Conservation (phyloP, 2,797 vertebrate species). For the Onychomys torridus region DNA sequence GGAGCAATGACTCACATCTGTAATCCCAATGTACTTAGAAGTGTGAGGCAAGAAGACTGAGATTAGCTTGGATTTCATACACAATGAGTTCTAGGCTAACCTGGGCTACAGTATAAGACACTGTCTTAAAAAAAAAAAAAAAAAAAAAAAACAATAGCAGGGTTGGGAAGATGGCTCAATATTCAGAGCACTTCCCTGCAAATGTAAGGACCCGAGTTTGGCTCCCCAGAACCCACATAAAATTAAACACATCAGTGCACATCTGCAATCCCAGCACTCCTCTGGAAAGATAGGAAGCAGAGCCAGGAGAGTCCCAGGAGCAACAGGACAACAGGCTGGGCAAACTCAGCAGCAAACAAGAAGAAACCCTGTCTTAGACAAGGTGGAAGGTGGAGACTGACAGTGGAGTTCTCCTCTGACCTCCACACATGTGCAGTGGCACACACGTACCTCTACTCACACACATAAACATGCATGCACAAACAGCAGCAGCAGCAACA, state of each 20-base stretch:
- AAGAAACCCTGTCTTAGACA: background rate
- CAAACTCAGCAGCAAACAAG: background rate
- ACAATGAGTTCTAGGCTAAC: background rate
- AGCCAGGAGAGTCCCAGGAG: background rate
- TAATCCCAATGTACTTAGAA: background rate
- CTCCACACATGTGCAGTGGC: background rate
- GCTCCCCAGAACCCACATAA: background rate
- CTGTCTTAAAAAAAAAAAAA: background rate
- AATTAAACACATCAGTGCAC: background rate
- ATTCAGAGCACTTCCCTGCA: background rate
- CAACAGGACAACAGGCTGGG: background rate
- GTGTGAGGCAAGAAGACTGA: too few relatives aligned
- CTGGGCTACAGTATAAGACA: background rate
- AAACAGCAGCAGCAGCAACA: background rate
- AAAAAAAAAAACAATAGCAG: background rate
- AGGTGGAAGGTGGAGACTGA: background rate
- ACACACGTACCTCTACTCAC: background rate
- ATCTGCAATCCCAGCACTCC: background rate
- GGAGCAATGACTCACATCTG: background rate
- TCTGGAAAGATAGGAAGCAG: background rate
- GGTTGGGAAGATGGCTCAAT: background rate
- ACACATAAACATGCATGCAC: background rate
- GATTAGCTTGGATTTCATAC: background rate
- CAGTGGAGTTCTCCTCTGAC: too few relatives aligned
- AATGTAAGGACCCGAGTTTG: background rate